Conservation (phyloP, 53 echinoderm and acorn worm genomes). For the Stichopus horrens region DNA sequence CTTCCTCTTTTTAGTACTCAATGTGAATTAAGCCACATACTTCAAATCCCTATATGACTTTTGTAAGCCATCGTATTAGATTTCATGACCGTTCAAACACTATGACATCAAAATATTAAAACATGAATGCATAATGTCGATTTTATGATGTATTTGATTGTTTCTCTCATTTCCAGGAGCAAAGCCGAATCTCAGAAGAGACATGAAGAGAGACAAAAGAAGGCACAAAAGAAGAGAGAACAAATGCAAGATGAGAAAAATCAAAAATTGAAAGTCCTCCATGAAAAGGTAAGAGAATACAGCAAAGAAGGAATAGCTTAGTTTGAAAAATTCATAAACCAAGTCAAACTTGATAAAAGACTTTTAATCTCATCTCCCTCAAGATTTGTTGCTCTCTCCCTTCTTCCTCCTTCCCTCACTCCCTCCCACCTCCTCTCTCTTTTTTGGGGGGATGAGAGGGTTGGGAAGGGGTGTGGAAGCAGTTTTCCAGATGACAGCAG, state of each 20-base stretch:
- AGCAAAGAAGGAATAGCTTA: no score
- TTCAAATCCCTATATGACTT: no score
- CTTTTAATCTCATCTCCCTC: neutral
- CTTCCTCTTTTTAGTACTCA: no score
- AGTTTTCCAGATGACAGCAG: no score
- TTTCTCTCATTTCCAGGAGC: slow-evolving; percentile 58
- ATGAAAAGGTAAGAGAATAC: slow-evolving; percentile 66
- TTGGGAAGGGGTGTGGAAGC: no score
- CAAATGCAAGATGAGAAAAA: slow-evolving; percentile 70
- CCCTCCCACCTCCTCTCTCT: no score
- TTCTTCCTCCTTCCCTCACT: neutral
- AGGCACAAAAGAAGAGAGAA: slow-evolving; percentile 80
- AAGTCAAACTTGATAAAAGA: neutral
- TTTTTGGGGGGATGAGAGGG: neutral
- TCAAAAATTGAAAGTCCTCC: slow-evolving; percentile 69
- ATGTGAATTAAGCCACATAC: no score
- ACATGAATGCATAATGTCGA: neutral
- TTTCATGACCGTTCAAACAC: neutral
- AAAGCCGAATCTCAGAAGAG: slow-evolving; percentile 89
- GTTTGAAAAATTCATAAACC: no score
- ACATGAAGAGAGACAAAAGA: slow-evolving; percentile 87
- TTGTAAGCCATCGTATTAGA: no score
- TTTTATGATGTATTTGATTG: neutral
- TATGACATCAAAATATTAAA: neutral
- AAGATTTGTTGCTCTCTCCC: neutral